phyloP scores from a whole-genome alignment of 2,888 invertebrate species.

The Anaspis maculata region DNA sequence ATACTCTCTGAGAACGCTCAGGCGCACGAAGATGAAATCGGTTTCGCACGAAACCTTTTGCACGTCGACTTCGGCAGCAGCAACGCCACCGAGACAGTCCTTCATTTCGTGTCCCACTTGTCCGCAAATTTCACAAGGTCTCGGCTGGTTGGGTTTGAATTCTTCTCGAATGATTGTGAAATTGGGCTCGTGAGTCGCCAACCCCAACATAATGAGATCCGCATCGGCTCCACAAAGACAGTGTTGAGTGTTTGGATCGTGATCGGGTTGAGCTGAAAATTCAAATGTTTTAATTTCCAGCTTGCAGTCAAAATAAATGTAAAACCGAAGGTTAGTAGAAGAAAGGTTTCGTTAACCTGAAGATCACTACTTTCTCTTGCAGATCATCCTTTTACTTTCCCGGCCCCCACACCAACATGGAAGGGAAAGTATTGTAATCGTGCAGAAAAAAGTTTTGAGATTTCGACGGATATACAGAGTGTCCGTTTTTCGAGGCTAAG shows the following conservation, averaged over 20 bases:
- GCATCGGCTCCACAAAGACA: conserved; percentile 98
- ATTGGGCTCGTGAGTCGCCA: conserved; percentile 98
- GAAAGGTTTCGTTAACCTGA: no score
- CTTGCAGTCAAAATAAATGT: no score
- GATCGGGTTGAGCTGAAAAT: conserved; percentile 77
- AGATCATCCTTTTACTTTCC: no score
- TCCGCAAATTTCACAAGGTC: conserved; percentile 93
- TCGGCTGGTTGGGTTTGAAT: conserved; percentile 93
- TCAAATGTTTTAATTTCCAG: no score
- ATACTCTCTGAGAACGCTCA: conserved; percentile 89
- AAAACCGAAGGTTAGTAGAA: no score
- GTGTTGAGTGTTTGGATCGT: conserved; percentile 97
- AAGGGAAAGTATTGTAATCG: no score
- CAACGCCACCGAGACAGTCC: conserved; percentile 72
- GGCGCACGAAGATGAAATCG: conserved; percentile 87
- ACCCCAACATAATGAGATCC: conserved; percentile 94
- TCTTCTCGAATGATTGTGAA: conserved; percentile 98
- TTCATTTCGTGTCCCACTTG: conserved; percentile 88
- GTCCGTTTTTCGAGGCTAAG: no score
- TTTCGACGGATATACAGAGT: no score
- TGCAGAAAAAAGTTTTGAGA: no score
- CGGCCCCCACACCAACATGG: no score
- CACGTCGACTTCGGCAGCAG: conserved; percentile 49
- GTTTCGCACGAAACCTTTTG: conserved; percentile 64
- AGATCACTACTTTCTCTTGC: no score